Evolutionary conservation across 2,113 vertebrate species (phyloP).

Genomic region (Pangasianodon hypophthalmus): DNA sequence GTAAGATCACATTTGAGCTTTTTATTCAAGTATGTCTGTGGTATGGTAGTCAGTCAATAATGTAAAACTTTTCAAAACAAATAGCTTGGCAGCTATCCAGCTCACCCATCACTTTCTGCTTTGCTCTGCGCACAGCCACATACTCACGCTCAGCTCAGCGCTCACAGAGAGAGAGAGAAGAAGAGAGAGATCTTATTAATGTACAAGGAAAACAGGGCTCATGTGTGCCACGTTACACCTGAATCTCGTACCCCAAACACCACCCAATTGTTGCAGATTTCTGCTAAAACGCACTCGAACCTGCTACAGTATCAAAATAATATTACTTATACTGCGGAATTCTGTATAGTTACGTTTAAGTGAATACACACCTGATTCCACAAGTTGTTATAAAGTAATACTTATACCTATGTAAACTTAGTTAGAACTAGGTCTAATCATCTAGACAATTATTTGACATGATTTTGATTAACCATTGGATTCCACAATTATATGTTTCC

Average conservation of each 20-base stretch:
- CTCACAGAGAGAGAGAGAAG: not conserved
- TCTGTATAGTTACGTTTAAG: no score
- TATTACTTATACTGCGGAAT: not conserved
- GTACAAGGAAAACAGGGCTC: not conserved
- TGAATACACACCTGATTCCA: not conserved
- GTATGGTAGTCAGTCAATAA: slow-evolving; percentile 3
- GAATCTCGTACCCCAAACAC: not conserved
- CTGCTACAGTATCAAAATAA: not conserved
- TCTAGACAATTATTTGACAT: not conserved
- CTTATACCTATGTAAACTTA: not conserved
- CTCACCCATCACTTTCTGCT: not conserved
- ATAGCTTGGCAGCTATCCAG: slow-evolving; percentile 3
- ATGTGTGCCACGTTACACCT: not conserved
- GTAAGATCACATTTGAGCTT: not conserved
- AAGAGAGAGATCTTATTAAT: not conserved
- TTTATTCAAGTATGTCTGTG: not conserved
- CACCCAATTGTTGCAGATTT: not conserved
- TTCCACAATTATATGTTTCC: not conserved
- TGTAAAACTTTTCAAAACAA: not conserved
- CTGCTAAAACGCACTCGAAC: not conserved
- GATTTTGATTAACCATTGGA: not conserved
- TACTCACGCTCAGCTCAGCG: not conserved
- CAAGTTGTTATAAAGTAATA: not conserved
- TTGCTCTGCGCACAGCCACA: not conserved
- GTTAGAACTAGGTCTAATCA: not conserved